phyloP scores from a whole-genome alignment of 1,140 invertebrate species.

The Bicyclus anynana region DNA sequence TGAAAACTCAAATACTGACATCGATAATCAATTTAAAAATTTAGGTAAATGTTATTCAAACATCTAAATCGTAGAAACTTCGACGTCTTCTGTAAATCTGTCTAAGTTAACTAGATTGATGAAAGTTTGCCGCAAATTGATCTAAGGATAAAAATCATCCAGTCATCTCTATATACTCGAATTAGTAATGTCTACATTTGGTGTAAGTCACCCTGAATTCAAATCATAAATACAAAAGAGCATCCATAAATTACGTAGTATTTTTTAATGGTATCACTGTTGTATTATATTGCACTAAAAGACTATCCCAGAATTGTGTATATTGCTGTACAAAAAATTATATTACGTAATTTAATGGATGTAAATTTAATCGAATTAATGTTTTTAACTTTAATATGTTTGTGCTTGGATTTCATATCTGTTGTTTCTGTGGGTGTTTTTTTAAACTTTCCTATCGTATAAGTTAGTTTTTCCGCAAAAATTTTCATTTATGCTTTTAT shows the following conservation, averaged over 20 bases:
- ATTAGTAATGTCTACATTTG: no score
- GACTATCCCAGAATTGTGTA: no score
- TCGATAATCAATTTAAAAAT: no score
- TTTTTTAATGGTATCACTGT: background rate
- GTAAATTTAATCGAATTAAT: background rate
- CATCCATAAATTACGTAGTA: background rate
- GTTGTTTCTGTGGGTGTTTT: background rate
- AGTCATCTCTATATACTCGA: background rate
- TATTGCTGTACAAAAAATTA: no score
- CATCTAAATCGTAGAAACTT: no score
- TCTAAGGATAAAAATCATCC: no score
- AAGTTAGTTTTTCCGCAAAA: background rate
- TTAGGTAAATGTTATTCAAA: no score
- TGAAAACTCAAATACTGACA: no score
- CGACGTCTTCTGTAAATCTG: no score
- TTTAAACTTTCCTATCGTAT: constrained; percentile 5
- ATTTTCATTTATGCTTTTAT: constrained; percentile 23
- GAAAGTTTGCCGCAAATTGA: no score
- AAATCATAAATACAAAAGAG: background rate
- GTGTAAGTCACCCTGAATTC: no score
- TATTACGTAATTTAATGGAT: background rate
- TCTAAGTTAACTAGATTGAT: no score
- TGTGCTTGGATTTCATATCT: background rate
- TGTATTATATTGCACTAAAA: background rate
- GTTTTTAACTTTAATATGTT: background rate